Percentiles rank a stretch among this genome's conserved stretches.
phyloP scores from a whole-genome alignment of 2,888 invertebrate genomes.

The Agriotes lineatus region DNA sequence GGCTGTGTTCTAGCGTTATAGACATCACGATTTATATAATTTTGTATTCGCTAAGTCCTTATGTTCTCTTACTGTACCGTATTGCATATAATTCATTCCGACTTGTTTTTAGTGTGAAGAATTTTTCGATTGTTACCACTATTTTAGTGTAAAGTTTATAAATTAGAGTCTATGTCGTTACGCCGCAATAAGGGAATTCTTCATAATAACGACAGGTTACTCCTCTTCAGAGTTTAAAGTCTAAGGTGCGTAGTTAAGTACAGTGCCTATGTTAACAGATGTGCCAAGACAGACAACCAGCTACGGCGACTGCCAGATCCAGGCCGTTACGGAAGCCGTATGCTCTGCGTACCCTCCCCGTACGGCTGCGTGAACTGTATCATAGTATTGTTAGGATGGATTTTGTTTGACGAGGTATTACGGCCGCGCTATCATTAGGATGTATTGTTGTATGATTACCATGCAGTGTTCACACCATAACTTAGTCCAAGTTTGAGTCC shows the following conservation, averaged over 20 bases:
- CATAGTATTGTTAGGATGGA: slow-evolving; percentile 42
- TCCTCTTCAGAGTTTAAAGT: slow-evolving; percentile 11
- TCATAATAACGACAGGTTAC: slow-evolving; percentile 54
- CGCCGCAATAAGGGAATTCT: slow-evolving; percentile 43
- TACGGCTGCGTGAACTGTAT: slow-evolving; percentile 36
- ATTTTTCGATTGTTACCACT: slow-evolving; percentile 42
- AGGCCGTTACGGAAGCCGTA: slow-evolving; percentile 10
- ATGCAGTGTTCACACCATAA: slow-evolving; percentile 48
- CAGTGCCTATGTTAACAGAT: slow-evolving; percentile 61
- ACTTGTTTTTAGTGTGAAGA: slow-evolving; percentile 56
- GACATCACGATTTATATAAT: slow-evolving; percentile 45
- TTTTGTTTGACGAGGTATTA: slow-evolving; percentile 42
- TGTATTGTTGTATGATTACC: slow-evolving; percentile 52
- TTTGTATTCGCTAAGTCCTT: slow-evolving; percentile 44
- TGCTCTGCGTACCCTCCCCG: background rate
- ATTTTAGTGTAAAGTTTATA: slow-evolving; percentile 21
- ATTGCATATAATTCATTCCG: slow-evolving; percentile 57
- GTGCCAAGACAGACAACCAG: slow-evolving; percentile 65
- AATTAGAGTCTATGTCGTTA: no score
- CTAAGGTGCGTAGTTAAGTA: slow-evolving; percentile 48
- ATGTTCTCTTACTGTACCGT: slow-evolving; percentile 32
- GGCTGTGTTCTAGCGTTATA: slow-evolving; percentile 44
- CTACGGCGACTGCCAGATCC: slow-evolving; percentile 63
- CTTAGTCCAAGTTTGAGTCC: slow-evolving; percentile 48
- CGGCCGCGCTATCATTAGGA: slow-evolving; percentile 15